These are phyloP conservation scores for Trachelus troglodyta DNA, from an alignment of 2,888 invertebrate species.

Conservation along the genomic window DNA sequence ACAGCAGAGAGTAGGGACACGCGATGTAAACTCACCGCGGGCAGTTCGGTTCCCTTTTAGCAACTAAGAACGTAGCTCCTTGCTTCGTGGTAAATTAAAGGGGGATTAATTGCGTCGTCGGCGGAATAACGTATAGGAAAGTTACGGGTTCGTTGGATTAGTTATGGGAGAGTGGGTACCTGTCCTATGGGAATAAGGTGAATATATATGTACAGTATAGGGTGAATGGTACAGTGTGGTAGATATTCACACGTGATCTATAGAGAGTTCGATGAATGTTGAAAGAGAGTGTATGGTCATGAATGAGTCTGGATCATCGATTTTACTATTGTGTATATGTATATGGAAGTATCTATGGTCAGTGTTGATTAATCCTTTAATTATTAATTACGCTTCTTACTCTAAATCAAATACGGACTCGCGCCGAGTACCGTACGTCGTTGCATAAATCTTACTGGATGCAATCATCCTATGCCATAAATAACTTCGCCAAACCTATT, in stretches of 20 bases:
- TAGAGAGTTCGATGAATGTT: background rate
- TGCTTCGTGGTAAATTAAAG: conserved; percentile 28
- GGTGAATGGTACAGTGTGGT: background rate
- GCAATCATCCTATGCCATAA: background rate
- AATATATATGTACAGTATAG: too few relatives aligned
- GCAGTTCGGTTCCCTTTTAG: conserved; percentile 6
- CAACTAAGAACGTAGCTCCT: conserved; percentile 6
- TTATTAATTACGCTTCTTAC: background rate
- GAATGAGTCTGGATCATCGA: background rate
- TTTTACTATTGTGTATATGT: background rate
- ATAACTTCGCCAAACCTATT: background rate
- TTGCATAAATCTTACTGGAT: background rate
- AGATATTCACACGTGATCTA: background rate
- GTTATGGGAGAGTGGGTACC: background rate
- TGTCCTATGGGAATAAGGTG: background rate
- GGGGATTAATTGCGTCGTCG: conserved; percentile 28
- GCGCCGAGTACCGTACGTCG: background rate
- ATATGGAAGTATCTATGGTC: background rate
- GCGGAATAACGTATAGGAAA: conserved; percentile 7
- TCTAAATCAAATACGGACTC: background rate
- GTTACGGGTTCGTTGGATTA: conserved; percentile 5
- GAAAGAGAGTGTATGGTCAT: background rate
- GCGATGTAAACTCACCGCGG: conserved; percentile 28
- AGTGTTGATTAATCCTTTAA: background rate
- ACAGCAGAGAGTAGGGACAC: conserved; percentile 29